Base-by-base conservation (phyloP, 2,113 vertebrate species). In the Sisor rabdophorus region DNA sequence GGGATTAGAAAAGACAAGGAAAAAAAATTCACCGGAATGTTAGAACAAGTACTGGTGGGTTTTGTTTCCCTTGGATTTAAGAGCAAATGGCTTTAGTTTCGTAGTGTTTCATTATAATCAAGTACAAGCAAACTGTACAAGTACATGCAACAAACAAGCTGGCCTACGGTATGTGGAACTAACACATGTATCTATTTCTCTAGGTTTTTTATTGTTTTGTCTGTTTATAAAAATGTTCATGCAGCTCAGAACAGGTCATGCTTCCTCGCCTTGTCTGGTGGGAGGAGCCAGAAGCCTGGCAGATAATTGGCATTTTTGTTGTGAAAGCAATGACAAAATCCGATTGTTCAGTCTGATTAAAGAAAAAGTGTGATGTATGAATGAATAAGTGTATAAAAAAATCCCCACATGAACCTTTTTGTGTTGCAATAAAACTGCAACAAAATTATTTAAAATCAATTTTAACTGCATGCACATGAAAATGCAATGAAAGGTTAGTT, bases 91-190 rank as follows among this genome's bases (percentile, higher is more conserved):
- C 96, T 98, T 98, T 91, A 87, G 93, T 93, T 97, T 96, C 93
- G 96, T 93, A 92, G 89, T 94, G 74, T 91, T 88, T 90, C 88
- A 87, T 93, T 93, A 95, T 92, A 94, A 90, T 95, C 89, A 94
- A 94, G 94, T 95, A 97, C 95, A 87, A 98, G 96, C 96, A 98
- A 98, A 96, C 94, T 99, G 94, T 97, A 98, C 97, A 98, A 92
- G 91, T 93, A 95, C 97, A 98, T 99, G 97, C 97, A 97, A 99
- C 95, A 96, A 93, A 98, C 95, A 96, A 95, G 95, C 94, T 92
- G 93, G 92, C 93, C 94, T 96, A 92, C 88, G 80, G 87, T 87
- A 96, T 92, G 93, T 95, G 93, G 92, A 95, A 93, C 94, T 95
- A 97, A 97, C 95, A 95, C 93, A 94, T 78, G 83, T 92, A 93